Evolutionary conservation across 2,797 vertebrate species (phyloP).

Genomic region (Eupleurogrammus muticus): DNA sequence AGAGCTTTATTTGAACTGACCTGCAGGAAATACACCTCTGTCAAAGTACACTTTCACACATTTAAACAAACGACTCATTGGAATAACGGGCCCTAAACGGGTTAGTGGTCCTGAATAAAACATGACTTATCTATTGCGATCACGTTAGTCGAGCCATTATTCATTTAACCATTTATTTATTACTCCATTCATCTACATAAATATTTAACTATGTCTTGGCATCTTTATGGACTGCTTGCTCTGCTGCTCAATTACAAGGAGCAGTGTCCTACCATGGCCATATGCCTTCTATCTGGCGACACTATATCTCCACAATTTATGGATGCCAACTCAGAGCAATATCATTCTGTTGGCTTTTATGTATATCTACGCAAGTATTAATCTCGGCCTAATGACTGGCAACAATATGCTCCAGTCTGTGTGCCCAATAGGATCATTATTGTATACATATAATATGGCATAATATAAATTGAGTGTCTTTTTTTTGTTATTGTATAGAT

Average conservation of each 20-base stretch:
- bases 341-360: conserved; percentile 72
- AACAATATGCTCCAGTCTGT: conserved; percentile 70
- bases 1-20: conserved; percentile 18
- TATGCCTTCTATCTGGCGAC: conserved; percentile 84
- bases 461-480: conserved; percentile 54
- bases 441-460: conserved; percentile 60
- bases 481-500: conserved; percentile 62
- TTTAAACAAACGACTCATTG: conserved; percentile 71
- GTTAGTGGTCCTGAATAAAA: conserved; percentile 79
- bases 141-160: conserved; percentile 83
- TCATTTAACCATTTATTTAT: conserved; percentile 89
- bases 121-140: conserved; percentile 85
- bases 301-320: conserved; percentile 82
- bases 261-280: conserved; percentile 84
- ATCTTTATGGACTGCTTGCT: conserved; percentile 90
- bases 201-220: conserved; percentile 90
- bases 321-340: conserved; percentile 67
- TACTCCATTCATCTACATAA: conserved; percentile 88
- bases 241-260: conserved; percentile 83
- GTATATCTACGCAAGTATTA: conserved; percentile 69
- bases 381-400: conserved; percentile 76
- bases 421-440: conserved; percentile 51
- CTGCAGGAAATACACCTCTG: conserved; percentile 32
- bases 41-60: conserved; percentile 47
- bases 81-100: conserved; percentile 60